These are phyloP conservation scores for Trissolcus basalis DNA, from an alignment of 1,140 invertebrate genomes.

Conservation along the genomic window DNA sequence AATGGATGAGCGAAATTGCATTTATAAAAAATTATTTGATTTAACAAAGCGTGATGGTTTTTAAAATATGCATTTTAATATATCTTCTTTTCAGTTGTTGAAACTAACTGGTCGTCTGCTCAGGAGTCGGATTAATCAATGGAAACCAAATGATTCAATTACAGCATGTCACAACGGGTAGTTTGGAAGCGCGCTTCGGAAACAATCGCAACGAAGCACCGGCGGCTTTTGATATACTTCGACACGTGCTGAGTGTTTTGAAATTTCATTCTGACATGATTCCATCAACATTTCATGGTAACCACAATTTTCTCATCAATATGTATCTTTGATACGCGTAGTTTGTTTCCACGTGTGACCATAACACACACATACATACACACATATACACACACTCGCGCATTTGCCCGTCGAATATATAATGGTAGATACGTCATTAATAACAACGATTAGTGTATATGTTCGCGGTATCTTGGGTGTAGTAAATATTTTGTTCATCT, in stretches of 20 bases:
- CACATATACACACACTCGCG: too few relatives aligned
- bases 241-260: slow-evolving; percentile 54
- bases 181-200: slow-evolving; percentile 50
- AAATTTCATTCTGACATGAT: slow-evolving; percentile 51
- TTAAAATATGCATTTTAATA: too few relatives aligned
- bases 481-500: neutral
- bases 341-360: slow-evolving; percentile 22
- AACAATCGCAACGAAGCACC: slow-evolving; percentile 52
- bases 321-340: slow-evolving; percentile 48
- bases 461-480: slow-evolving; percentile 9
- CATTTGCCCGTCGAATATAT: slow-evolving; percentile 9
- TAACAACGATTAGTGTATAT: slow-evolving; percentile 13
- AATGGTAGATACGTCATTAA: slow-evolving; percentile 25
- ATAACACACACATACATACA: neutral
- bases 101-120: slow-evolving; percentile 30
- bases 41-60: too few relatives aligned
- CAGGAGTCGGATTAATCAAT: slow-evolving; percentile 33
- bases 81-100: slow-evolving; percentile 3
- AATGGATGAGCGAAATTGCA: too few relatives aligned
- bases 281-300: slow-evolving; percentile 50
- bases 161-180: slow-evolving; percentile 47
- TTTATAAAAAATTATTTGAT: too few relatives aligned
- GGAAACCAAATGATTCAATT: slow-evolving; percentile 56
- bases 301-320: slow-evolving; percentile 51
- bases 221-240: slow-evolving; percentile 52